Percentiles rank a stretch among this genome's conserved stretches.
These are phyloP conservation scores for Cathartes aura DNA, from an alignment of 2,113 vertebrate genomes.

Conservation along the genomic window DNA sequence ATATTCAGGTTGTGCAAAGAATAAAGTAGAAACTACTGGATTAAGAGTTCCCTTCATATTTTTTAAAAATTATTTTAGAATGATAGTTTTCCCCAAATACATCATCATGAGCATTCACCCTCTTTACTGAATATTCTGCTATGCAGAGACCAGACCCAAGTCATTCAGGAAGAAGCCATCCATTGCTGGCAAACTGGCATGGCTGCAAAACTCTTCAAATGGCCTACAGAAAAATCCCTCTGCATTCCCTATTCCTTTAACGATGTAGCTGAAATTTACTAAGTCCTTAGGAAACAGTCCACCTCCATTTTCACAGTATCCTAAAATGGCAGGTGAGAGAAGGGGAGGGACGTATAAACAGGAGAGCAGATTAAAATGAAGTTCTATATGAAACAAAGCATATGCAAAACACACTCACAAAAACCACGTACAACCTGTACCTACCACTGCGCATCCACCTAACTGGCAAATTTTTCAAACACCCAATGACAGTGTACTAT, in stretches of 20 bases:
- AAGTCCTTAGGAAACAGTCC: background rate
- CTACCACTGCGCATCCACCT: rapidly evolving
- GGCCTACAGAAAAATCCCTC: background rate
- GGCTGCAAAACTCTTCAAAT: background rate
- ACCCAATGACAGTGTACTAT: background rate
- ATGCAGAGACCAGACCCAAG: background rate
- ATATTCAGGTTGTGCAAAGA: background rate
- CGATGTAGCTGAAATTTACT: background rate
- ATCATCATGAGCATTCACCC: background rate
- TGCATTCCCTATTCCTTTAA: background rate
- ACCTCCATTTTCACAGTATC: background rate
- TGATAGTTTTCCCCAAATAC: background rate
- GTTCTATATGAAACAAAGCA: background rate
- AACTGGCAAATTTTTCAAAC: background rate
- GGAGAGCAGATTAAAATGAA: background rate
- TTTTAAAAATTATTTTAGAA: background rate
- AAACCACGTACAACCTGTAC: background rate
- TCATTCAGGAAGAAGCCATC: background rate
- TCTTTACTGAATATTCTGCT: background rate
- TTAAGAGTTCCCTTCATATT: background rate
- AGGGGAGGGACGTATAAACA: background rate
- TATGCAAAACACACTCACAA: background rate
- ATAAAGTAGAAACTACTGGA: background rate
- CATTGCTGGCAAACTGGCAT: background rate
- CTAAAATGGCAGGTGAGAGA: background rate